Base-by-base conservation (phyloP, 2,888 invertebrate genomes). In the Diachrysia chrysitis region DNA sequence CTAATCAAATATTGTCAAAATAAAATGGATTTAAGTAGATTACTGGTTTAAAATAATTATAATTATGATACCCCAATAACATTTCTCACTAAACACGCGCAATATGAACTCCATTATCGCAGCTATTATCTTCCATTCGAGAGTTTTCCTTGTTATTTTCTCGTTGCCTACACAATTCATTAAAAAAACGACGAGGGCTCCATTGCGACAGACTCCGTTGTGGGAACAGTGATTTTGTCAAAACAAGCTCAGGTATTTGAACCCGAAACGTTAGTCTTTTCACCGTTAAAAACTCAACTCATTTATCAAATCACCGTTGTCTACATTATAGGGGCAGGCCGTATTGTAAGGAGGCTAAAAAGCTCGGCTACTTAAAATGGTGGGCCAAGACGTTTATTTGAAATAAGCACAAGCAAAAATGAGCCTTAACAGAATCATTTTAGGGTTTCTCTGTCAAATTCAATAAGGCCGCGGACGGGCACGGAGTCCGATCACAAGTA, bases 281-380 rank as follows among this genome's bases (percentile, higher is more conserved):
- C 87, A 90, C 42, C 81, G 85, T 86, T 87, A 90, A 76, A 91
- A 90, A 90, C 90, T 90, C 89, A 79, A 85, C 88, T 92, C 92
- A 92, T 92, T 93, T 92, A 93, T 92, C 91, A 93, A 92, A 92
- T 92, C 90, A 91, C 90, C 88, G 91, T 90, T 92, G 92, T 91
- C 92, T 92, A 91, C 91, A 91, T 91, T 90, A 92, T 89, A 85
- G 88, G 83, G 85, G 79, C 84, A 87, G 84, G 85, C 84, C 88
- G 88, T 90, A 90, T 91, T 91, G 90, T 92, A 89, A 91, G 85
- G 83, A 87, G 88, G 91, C 89, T 91, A 90, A 92, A 92, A 92
- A 92, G 92, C 90, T 88, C 88, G 85, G 88, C 85, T 87, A 86
- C 85, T 87, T 87, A 90, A 89, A 91, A 89, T 85, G 89, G 80